phyloP scores from a whole-genome alignment of 2,888 invertebrate species.

The Temnothorax rugatulus region DNA sequence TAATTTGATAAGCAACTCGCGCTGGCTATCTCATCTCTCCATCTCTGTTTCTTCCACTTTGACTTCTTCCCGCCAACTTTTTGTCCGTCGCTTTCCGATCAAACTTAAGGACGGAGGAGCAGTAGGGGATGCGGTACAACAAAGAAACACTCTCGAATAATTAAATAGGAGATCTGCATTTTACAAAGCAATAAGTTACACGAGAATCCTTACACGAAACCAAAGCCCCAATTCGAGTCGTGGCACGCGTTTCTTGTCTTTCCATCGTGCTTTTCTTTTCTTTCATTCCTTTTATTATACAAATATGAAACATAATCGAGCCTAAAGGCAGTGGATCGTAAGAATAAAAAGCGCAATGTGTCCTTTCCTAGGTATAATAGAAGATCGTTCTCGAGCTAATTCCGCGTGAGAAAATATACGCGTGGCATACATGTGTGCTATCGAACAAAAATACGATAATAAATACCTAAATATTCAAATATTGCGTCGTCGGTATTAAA shows the following conservation, averaged over 20 bases:
- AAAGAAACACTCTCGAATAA: slow-evolving; percentile 72
- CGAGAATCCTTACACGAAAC: slow-evolving; percentile 76
- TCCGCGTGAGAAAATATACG: slow-evolving; percentile 28
- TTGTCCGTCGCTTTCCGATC: slow-evolving; percentile 16
- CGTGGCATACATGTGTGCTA: neutral
- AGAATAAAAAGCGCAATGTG: slow-evolving; percentile 19
- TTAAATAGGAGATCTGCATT: slow-evolving; percentile 86
- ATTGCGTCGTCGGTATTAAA: neutral
- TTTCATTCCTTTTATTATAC: slow-evolving; percentile 25
- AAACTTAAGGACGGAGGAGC: slow-evolving; percentile 7
- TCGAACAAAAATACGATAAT: slow-evolving; percentile 34
- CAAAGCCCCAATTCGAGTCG: slow-evolving; percentile 68
- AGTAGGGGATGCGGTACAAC: neutral
- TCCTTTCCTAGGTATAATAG: slow-evolving; percentile 26
- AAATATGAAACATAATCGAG: slow-evolving; percentile 30
- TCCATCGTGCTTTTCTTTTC: slow-evolving; percentile 19
- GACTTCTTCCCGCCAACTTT: slow-evolving; percentile 17
- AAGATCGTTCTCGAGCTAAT: slow-evolving; percentile 42
- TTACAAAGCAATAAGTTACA: slow-evolving; percentile 87
- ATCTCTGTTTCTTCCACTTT: slow-evolving; percentile 25
- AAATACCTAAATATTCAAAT: slow-evolving; percentile 3
- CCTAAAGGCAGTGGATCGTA: slow-evolving; percentile 30
- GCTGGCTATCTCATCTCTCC: slow-evolving; percentile 19
- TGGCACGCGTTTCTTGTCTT: slow-evolving; percentile 59
- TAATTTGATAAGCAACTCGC: slow-evolving; percentile 56